phyloP scores from a whole-genome alignment of 2,888 invertebrate genomes.

The Drosophila testacea region DNA sequence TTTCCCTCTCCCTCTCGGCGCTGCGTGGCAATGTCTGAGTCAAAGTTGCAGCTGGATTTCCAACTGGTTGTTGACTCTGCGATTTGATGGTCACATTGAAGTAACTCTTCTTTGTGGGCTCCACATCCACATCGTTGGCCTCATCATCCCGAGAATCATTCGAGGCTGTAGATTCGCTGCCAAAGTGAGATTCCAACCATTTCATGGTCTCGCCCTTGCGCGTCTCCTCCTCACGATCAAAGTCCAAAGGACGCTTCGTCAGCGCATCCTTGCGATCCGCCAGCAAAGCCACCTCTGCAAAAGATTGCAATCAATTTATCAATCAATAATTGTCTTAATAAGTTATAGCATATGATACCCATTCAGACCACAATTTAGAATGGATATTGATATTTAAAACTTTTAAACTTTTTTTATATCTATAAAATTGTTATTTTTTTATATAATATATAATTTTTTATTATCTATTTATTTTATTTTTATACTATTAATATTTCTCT shows the following conservation, averaged over 20 bases:
- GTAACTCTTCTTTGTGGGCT: constrained; percentile 89
- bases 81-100: constrained; percentile 92
- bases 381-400: neutral
- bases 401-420: no score
- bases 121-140: constrained; percentile 85
- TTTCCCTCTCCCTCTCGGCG: constrained; percentile 70
- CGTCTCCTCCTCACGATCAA: constrained; percentile 95
- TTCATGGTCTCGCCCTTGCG: constrained; percentile 95
- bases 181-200: constrained; percentile 96
- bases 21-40: constrained; percentile 63
- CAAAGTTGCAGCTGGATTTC: constrained; percentile 26
- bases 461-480: no score
- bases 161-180: constrained; percentile 93
- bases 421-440: no score
- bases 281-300: constrained; percentile 82
- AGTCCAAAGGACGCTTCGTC: constrained; percentile 92
- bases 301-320: neutral
- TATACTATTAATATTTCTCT: no score
- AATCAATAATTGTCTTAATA: no score
- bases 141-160: constrained; percentile 86
- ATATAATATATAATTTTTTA: no score
- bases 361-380: no score
- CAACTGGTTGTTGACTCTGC: constrained; percentile 54
- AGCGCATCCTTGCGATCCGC: constrained; percentile 92
- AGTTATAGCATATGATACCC: no score